Evolutionary conservation across 37 sponge, comb jelly and placozoan species (phyloP).

Genomic region (Corticium candelabrum): DNA sequence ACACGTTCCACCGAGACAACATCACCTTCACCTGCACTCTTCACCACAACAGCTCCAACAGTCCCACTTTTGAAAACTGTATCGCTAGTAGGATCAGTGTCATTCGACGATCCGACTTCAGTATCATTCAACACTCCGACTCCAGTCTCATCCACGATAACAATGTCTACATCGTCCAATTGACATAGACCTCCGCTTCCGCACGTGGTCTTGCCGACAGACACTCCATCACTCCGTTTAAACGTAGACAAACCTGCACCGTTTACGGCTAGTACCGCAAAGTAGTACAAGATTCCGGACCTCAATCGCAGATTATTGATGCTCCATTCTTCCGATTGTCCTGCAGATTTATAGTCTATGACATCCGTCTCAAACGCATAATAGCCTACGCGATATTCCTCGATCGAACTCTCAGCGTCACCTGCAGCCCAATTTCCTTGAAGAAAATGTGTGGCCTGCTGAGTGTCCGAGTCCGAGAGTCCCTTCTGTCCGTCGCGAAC

Average conservation of each 20-base stretch:
- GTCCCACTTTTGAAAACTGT: too few relatives aligned
- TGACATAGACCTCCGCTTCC: too few relatives aligned
- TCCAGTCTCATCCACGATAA: too few relatives aligned
- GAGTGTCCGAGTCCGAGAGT: constrained; percentile 14
- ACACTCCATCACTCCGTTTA: neutral
- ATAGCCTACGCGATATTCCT: constrained; percentile 3
- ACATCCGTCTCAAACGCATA: constrained; percentile 24
- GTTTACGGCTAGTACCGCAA: neutral
- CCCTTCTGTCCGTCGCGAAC: constrained; percentile 7
- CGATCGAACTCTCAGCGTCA: neutral
- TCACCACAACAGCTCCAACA: too few relatives aligned
- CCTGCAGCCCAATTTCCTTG: constrained; percentile 8
- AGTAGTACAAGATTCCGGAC: neutral
- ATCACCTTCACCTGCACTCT: too few relatives aligned
- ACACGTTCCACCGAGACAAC: too few relatives aligned
- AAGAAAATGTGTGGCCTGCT: constrained; percentile 12
- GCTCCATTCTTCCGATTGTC: neutral
- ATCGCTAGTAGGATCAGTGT: too few relatives aligned
- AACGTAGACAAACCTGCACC: neutral
- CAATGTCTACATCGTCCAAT: too few relatives aligned
- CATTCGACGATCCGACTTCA: too few relatives aligned
- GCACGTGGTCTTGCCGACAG: neutral
- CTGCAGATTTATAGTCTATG: constrained; percentile 1
- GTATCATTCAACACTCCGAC: too few relatives aligned
- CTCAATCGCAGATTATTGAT: neutral